Evolutionary conservation across 2,797 vertebrate species (phyloP).

Genomic region (Cacajao melanocephalus): DNA sequence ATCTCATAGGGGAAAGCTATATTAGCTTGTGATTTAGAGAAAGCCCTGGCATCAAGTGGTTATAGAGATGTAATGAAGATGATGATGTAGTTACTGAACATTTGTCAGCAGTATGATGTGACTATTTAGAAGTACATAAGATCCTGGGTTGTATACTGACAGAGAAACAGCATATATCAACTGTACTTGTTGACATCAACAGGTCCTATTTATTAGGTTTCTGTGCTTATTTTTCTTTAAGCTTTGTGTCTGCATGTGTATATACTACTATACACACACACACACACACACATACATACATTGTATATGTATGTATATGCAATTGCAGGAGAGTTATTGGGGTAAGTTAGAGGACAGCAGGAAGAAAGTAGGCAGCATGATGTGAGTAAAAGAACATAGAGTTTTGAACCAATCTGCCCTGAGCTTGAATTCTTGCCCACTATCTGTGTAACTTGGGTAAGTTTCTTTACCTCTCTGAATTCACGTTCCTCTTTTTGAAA

Average conservation of each 20-base stretch:
- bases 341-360: background rate
- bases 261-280: background rate
- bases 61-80: background rate
- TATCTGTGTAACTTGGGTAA: background rate
- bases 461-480: background rate
- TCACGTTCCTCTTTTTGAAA: background rate
- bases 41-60: background rate
- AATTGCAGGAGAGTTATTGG: background rate
- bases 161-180: background rate
- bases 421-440: background rate
- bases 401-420: background rate
- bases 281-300: background rate
- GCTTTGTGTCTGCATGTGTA: background rate
- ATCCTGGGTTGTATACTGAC: background rate
- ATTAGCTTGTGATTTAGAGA: constrained; percentile 48
- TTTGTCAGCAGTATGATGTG: background rate
- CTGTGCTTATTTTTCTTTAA: constrained; percentile 30
- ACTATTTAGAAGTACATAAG: background rate
- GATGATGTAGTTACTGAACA: constrained; percentile 14
- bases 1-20: background rate
- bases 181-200: background rate
- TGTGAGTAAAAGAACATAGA: background rate
- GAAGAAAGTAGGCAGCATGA: background rate
- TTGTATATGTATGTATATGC: background rate
- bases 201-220: background rate